Conservation (phyloP, 2,888 invertebrate species). For the Drosophila maculinotata region DNA sequence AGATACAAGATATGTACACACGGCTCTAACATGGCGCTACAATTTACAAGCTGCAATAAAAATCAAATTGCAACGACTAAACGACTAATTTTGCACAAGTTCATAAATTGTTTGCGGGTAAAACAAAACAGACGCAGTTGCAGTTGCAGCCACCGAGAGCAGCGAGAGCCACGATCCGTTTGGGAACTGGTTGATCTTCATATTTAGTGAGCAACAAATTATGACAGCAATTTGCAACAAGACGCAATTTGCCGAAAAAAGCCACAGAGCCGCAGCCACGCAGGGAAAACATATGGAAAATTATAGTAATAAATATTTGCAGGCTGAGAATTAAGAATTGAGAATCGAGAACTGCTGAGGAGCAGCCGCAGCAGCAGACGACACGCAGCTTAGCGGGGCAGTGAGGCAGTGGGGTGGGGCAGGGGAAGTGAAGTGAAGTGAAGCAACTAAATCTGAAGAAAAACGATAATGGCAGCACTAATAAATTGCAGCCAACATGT, state of each 20-base stretch:
- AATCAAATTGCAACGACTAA: slow-evolving; percentile 79
- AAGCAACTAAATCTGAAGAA: slow-evolving; percentile 77
- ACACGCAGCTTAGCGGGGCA: slow-evolving; percentile 49
- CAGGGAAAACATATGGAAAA: slow-evolving; percentile 78
- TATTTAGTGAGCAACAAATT: slow-evolving; percentile 78
- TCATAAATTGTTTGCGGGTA: slow-evolving; percentile 63
- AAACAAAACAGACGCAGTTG: slow-evolving; percentile 24
- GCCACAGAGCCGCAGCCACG: slow-evolving; percentile 49
- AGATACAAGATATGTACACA: slow-evolving; percentile 39
- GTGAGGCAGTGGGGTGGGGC: neutral
- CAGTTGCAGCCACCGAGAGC: too few relatives aligned
- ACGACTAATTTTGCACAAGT: slow-evolving; percentile 80
- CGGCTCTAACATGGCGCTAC: slow-evolving; percentile 47
- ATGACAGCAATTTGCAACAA: slow-evolving; percentile 77
- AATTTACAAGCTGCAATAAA: slow-evolving; percentile 69
- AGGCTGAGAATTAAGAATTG: slow-evolving; percentile 26
- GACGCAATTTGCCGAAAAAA: slow-evolving; percentile 77
- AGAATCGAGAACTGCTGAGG: slow-evolving; percentile 11
- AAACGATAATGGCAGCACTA: slow-evolving; percentile 81
- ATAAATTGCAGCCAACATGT: slow-evolving; percentile 80
- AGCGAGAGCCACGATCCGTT: slow-evolving; percentile 4
- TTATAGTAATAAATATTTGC: slow-evolving; percentile 78
- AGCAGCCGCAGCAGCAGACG: slow-evolving; percentile 29
- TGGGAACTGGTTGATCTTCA: slow-evolving; percentile 67
- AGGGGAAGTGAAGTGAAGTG: slow-evolving; percentile 19